Conservation (phyloP, 35 echinoderm and acorn worm genomes). For the Eucidaris tribuloides region DNA sequence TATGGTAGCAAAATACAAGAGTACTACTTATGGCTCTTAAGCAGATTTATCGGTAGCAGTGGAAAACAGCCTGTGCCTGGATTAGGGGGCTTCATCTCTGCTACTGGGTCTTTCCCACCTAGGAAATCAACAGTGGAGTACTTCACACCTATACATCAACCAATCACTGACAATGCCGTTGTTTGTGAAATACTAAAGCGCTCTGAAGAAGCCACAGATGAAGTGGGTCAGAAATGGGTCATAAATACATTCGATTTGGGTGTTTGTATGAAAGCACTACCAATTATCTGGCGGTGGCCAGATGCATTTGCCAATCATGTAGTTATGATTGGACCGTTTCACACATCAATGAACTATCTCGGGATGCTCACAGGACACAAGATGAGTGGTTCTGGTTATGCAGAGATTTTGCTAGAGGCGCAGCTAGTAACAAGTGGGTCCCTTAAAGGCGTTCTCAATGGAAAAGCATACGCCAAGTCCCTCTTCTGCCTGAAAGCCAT, state of each 20-base stretch:
- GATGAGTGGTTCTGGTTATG: conserved; percentile 31
- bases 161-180: conserved; percentile 52
- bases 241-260: conserved; percentile 71
- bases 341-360: conserved; percentile 45
- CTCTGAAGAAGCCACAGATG: conserved; percentile 45
- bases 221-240: conserved; percentile 70
- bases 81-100: conserved; percentile 57
- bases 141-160: conserved; percentile 61
- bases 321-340: conserved; percentile 59
- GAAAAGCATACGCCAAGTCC: conserved; percentile 51
- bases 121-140: conserved; percentile 55
- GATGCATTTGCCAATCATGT: conserved; percentile 42
- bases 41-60: no score
- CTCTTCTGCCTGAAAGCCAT: conserved; percentile 57
- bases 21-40: no score
- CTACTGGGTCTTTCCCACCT: conserved; percentile 36
- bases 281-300: conserved; percentile 48
- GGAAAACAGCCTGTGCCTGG: conserved; percentile 45
- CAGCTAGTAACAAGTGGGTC: conserved; percentile 40
- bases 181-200: conserved; percentile 19
- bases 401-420: conserved; percentile 52
- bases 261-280: conserved; percentile 79
- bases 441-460: conserved; percentile 4
- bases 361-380: conserved; percentile 70
- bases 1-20: no score